phyloP scores from a whole-genome alignment of 2,797 vertebrate genomes.

The Clarias pachynema region DNA sequence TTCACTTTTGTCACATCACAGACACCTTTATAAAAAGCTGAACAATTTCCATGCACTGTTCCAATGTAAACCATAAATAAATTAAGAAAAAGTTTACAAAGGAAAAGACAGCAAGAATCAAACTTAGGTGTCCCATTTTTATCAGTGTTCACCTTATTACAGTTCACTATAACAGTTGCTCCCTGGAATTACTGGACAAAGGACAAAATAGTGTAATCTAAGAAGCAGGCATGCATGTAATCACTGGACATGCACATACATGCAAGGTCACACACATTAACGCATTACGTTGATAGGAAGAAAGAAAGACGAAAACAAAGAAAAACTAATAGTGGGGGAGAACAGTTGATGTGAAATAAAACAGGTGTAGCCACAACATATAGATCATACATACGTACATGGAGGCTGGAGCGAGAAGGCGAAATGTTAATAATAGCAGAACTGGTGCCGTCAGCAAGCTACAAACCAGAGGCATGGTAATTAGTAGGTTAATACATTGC shows the following conservation, averaged over 20 bases:
- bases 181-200: not conserved
- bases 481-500: constrained; percentile 47
- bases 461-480: constrained; percentile 54
- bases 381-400: constrained; percentile 72
- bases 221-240: not conserved
- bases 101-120: too few species aligned
- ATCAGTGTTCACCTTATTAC: too few species aligned
- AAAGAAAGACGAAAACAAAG: too few species aligned
- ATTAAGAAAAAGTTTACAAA: too few species aligned
- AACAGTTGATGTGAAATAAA: too few species aligned
- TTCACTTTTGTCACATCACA: too few species aligned
- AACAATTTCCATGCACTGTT: too few species aligned
- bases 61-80: too few species aligned
- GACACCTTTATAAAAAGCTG: too few species aligned
- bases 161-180: too few species aligned
- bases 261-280: constrained; percentile 17
- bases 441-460: constrained; percentile 71
- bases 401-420: constrained; percentile 73
- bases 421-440: constrained; percentile 80
- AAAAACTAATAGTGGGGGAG: too few species aligned
- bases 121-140: too few species aligned
- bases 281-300: not conserved
- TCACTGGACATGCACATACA: constrained; percentile 21
- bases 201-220: not conserved
- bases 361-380: constrained; percentile 22